phyloP scores from a whole-genome alignment of 2,113 vertebrate genomes.

The Cavia porcellus region DNA sequence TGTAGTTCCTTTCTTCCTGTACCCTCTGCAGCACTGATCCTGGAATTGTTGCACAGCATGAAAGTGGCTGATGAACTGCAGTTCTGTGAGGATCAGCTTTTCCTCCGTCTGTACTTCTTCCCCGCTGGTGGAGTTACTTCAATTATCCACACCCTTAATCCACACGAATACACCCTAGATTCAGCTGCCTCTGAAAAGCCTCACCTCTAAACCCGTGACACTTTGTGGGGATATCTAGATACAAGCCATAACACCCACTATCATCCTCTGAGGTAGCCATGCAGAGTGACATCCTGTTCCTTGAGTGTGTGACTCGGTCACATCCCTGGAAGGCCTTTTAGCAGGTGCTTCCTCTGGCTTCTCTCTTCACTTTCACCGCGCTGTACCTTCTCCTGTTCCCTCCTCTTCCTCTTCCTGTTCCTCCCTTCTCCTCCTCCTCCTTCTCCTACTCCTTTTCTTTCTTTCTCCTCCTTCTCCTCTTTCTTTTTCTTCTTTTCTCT shows the following conservation, averaged over 20 bases:
- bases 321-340: background rate
- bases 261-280: background rate
- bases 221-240: background rate
- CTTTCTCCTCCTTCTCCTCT: background rate
- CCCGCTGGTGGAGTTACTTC: background rate
- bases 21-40: background rate
- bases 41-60: background rate
- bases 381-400: background rate
- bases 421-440: no score
- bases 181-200: background rate
- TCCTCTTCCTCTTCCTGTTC: background rate
- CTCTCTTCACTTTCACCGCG: background rate
- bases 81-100: background rate
- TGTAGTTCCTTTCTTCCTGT: background rate
- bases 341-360: background rate
- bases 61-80: background rate
- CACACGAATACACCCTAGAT: background rate
- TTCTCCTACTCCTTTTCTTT: background rate
- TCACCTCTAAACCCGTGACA: background rate
- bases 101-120: background rate
- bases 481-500: background rate
- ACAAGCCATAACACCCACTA: background rate
- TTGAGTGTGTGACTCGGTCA: background rate
- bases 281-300: background rate
- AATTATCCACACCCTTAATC: background rate